These are phyloP conservation scores for Amaurobius ferox DNA, from an alignment of 2,888 invertebrate species.

Conservation along the genomic window DNA sequence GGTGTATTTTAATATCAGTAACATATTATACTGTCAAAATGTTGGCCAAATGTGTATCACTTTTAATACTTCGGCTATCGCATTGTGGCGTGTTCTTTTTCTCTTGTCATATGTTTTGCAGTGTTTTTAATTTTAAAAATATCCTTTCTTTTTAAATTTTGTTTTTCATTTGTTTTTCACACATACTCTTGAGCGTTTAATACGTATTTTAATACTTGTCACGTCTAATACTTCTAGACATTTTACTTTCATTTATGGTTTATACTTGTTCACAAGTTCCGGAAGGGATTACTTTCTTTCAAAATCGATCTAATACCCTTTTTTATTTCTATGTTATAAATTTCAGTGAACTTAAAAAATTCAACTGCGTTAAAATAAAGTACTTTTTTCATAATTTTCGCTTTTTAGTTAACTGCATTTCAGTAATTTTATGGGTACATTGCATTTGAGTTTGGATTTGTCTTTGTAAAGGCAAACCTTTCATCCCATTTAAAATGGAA, in stretches of 20 bases:
- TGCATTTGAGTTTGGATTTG: too few relatives aligned
- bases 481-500: too few relatives aligned
- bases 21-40: background rate
- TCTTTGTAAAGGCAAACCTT: too few relatives aligned
- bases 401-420: too few relatives aligned
- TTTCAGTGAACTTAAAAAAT: too few relatives aligned
- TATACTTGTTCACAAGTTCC: background rate
- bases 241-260: background rate
- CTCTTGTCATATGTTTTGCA: background rate
- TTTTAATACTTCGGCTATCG: background rate
- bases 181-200: background rate
- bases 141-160: background rate
- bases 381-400: too few relatives aligned
- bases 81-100: background rate
- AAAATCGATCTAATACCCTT: too few relatives aligned
- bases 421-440: too few relatives aligned
- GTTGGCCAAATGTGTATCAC: background rate
- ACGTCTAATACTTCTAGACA: background rate
- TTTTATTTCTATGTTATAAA: too few relatives aligned
- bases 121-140: background rate
- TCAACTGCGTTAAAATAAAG: too few relatives aligned
- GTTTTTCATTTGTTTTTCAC: background rate
- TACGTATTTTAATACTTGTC: background rate
- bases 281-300: too few relatives aligned
- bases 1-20: background rate